Conservation (phyloP, 2,797 vertebrate species). For the Melanotaenia boesemani region DNA sequence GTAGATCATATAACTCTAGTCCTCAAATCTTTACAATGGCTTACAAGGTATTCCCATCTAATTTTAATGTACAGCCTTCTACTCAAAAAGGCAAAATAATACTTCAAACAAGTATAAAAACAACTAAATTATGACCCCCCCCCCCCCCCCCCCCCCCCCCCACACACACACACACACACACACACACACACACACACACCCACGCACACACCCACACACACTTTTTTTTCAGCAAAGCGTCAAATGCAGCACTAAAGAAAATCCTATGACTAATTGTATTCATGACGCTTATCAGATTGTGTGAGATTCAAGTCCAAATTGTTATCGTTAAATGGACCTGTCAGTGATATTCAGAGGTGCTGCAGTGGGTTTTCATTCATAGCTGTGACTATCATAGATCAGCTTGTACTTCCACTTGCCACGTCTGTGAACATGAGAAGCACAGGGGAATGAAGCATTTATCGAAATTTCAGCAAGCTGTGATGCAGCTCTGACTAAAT, state of each 20-base stretch:
- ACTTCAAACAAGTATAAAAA: background rate
- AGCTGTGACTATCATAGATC: background rate
- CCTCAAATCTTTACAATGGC: too few species aligned
- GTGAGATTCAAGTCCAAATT: background rate
- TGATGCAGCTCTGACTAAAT: conserved; percentile 2
- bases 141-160: accelerated
- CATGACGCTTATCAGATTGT: background rate
- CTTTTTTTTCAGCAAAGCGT: background rate
- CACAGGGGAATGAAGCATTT: conserved; percentile 18
- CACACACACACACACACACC: too few species aligned
- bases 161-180: too few species aligned
- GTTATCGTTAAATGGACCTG: background rate
- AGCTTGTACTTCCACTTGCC: background rate
- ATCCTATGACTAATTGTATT: background rate
- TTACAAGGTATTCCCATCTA: background rate
- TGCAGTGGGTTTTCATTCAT: background rate
- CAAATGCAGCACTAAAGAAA: background rate
- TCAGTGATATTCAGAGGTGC: background rate
- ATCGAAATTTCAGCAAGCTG: conserved; percentile 16
- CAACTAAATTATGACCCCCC: too few species aligned
- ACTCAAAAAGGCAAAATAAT: background rate
- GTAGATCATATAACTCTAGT: too few species aligned
- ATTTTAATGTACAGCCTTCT: background rate
- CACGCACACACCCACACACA: too few species aligned
- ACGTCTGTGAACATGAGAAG: background rate